A percentile compares a stretch with the other conserved stretches of the same genome.
These are phyloP conservation scores for Campoletis sonorensis DNA, from an alignment of 1,140 invertebrate species.

Conservation along the genomic window DNA sequence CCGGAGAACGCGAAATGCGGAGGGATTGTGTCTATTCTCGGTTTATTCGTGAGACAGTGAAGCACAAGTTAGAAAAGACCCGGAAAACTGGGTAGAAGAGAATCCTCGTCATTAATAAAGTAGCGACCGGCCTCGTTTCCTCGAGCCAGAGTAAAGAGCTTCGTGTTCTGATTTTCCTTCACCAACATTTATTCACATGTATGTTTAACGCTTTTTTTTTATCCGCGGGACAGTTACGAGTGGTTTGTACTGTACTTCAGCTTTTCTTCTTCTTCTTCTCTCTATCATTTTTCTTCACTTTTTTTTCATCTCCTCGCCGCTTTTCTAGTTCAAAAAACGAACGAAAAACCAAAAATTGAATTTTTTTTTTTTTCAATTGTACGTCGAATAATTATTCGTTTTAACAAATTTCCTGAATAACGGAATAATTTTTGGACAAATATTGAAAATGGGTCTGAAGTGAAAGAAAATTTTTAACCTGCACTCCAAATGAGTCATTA, in stretches of 20 bases:
- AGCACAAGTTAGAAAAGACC: constrained; percentile 39
- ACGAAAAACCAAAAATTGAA: no score
- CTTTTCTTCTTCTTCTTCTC: constrained; percentile 7
- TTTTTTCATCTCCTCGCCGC: not conserved
- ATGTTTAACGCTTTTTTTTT: constrained; percentile 13
- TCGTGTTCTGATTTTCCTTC: constrained; percentile 29
- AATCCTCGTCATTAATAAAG: constrained; percentile 53
- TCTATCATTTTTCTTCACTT: not conserved
- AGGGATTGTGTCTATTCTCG: constrained; percentile 36
- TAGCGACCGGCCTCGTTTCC: constrained; percentile 37
- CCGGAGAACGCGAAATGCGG: not conserved
- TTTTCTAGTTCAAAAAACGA: not conserved
- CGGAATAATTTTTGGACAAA: no score
- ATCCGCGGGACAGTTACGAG: constrained; percentile 34
- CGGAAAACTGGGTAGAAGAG: constrained; percentile 26
- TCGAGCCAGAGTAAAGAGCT: constrained; percentile 20
- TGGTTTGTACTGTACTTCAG: constrained; percentile 35
- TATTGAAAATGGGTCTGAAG: no score
- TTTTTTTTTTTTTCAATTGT: no score
- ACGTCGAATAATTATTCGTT: no score
- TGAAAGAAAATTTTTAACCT: no score
- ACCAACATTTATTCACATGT: not conserved
- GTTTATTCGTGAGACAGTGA: constrained; percentile 40
- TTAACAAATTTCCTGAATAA: no score
- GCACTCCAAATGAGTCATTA: no score